Evolutionary conservation across 1,140 invertebrate species (phyloP).

Genomic region (Drosophila ironensis): DNA sequence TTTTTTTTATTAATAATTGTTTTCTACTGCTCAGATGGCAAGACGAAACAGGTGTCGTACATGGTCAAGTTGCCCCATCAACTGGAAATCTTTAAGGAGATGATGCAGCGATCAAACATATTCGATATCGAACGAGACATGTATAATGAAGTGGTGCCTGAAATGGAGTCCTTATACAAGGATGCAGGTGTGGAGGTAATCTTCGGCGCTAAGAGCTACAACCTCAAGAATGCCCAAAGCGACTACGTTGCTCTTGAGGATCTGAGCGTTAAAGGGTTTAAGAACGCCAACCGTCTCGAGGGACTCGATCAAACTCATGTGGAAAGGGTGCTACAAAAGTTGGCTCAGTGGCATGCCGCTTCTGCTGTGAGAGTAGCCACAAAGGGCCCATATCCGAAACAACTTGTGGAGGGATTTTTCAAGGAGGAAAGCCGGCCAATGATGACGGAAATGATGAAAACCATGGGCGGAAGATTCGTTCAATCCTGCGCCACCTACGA

Average conservation of each 20-base stretch:
- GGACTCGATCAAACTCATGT: slow-evolving; percentile 83
- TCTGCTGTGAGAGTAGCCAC: slow-evolving; percentile 81
- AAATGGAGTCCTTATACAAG: slow-evolving; percentile 71
- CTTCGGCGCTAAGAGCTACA: slow-evolving; percentile 54
- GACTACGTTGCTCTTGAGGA: slow-evolving; percentile 83
- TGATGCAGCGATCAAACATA: slow-evolving; percentile 39
- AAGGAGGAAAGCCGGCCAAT: slow-evolving; percentile 41
- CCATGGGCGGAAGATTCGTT: slow-evolving; percentile 25
- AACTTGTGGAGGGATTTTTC: slow-evolving; percentile 24
- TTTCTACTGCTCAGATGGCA: slow-evolving; percentile 33
- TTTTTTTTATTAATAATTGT: too few relatives aligned
- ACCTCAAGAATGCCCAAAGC: slow-evolving; percentile 30
- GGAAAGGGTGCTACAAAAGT: slow-evolving; percentile 81
- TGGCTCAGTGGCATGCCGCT: slow-evolving; percentile 84
- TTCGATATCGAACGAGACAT: slow-evolving; percentile 51
- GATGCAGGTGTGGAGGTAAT: slow-evolving; percentile 57
- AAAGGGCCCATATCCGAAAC: slow-evolving; percentile 66
- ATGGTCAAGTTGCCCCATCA: slow-evolving; percentile 64
- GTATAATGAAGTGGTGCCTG: slow-evolving; percentile 57
- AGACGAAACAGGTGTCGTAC: slow-evolving; percentile 38
- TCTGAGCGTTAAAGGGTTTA: slow-evolving; percentile 78
- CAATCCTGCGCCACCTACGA: slow-evolving; percentile 37
- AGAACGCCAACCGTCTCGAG: slow-evolving; percentile 83
- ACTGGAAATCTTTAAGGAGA: slow-evolving; percentile 12
- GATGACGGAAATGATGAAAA: slow-evolving; percentile 43